These are phyloP conservation scores for Agrypnia vestita DNA, from an alignment of 1,140 invertebrate genomes.

Conservation along the genomic window DNA sequence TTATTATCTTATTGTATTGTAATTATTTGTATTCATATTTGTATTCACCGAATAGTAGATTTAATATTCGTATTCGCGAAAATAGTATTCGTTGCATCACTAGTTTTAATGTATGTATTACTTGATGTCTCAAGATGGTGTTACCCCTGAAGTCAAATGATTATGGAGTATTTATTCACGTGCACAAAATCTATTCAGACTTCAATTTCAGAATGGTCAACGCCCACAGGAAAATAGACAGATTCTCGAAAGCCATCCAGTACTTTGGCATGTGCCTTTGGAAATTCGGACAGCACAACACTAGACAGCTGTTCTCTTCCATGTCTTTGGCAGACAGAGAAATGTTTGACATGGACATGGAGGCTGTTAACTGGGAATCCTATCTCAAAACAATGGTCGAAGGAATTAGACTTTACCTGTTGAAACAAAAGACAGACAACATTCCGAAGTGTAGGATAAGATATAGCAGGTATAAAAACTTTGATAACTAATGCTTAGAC, in stretches of 20 bases:
- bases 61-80: too few species aligned
- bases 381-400: conserved; percentile 24
- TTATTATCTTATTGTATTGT: too few species aligned
- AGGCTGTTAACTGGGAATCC: not conserved
- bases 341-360: conserved; percentile 29
- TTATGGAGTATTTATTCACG: too few species aligned
- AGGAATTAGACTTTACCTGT: conserved; percentile 18
- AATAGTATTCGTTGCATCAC: too few species aligned
- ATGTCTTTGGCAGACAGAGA: conserved; percentile 18
- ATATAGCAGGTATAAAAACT: conserved; percentile 11
- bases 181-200: not conserved
- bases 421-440: conserved; percentile 25
- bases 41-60: too few species aligned
- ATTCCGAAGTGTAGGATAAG: not conserved
- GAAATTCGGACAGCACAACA: conserved; percentile 16
- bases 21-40: too few species aligned
- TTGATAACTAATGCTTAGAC: too few species aligned
- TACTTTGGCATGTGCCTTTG: not conserved
- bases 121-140: too few species aligned
- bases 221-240: conserved; percentile 22
- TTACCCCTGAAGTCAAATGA: too few species aligned
- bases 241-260: conserved; percentile 3
- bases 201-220: conserved; percentile 1
- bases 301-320: not conserved
- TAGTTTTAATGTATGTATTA: too few species aligned